Conservation (phyloP, 2,888 invertebrate genomes). For the Hirtodrosophila alboralis region DNA sequence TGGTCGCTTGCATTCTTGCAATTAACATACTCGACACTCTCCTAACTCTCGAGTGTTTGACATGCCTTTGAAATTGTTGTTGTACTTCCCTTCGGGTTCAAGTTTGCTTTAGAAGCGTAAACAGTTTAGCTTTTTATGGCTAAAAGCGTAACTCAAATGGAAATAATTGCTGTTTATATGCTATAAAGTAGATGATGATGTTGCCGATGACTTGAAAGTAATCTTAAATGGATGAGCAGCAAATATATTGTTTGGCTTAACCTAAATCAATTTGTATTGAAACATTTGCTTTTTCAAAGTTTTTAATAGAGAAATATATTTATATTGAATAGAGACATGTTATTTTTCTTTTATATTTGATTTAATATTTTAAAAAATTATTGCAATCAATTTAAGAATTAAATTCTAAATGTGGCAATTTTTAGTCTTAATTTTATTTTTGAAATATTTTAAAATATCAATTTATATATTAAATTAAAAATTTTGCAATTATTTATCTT, state of each 20-base stretch:
- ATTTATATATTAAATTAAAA: too few species aligned
- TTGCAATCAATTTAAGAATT: too few species aligned
- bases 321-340: too few species aligned
- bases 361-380: too few species aligned
- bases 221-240: constrained; percentile 14
- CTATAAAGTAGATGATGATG: neutral
- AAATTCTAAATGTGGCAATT: too few species aligned
- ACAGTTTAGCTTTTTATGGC: constrained; percentile 59
- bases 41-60: constrained; percentile 43
- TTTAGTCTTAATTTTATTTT: too few species aligned
- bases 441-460: too few species aligned
- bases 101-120: constrained; percentile 54
- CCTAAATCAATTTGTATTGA: too few species aligned
- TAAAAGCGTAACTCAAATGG: constrained; percentile 47
- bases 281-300: too few species aligned
- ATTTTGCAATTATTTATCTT: too few species aligned
- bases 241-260: constrained; percentile 4
- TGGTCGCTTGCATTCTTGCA: constrained; percentile 62
- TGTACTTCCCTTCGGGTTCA: constrained; percentile 28
- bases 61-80: constrained; percentile 60
- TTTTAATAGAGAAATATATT: too few species aligned
- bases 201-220: constrained; percentile 8
- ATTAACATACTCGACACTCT: constrained; percentile 70
- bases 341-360: too few species aligned
- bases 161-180: constrained; percentile 47